These are phyloP conservation scores for Azorinus chamasolen DNA, from an alignment of 2,888 invertebrate species.

Conservation along the genomic window DNA sequence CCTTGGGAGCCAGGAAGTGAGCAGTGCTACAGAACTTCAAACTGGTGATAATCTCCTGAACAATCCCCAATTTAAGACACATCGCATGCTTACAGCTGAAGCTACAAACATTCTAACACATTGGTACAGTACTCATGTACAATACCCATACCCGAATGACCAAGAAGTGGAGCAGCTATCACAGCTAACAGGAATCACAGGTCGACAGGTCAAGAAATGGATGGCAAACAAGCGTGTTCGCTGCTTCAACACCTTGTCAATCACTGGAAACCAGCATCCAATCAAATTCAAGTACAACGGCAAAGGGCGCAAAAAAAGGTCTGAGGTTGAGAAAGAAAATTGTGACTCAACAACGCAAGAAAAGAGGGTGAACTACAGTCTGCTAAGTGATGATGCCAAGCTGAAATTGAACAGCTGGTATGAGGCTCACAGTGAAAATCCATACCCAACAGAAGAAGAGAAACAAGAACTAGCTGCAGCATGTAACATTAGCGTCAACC, in stretches of 20 bases:
- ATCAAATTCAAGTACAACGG: constrained; percentile 76
- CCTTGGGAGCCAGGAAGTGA: background rate
- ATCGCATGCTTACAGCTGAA: constrained; percentile 61
- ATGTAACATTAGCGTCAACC: constrained; percentile 70
- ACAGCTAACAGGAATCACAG: constrained; percentile 68
- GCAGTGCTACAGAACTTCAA: constrained; percentile 1
- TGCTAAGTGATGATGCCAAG: constrained; percentile 64
- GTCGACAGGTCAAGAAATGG: constrained; percentile 82
- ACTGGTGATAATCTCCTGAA: constrained; percentile 4
- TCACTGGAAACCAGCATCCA: constrained; percentile 81
- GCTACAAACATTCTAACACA: constrained; percentile 66
- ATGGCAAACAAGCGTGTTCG: constrained; percentile 83
- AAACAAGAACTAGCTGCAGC: constrained; percentile 71
- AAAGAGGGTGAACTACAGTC: constrained; percentile 63
- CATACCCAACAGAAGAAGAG: constrained; percentile 77
- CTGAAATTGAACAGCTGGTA: constrained; percentile 75
- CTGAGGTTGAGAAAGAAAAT: constrained; percentile 22
- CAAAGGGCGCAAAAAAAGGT: constrained; percentile 46
- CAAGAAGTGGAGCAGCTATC: constrained; percentile 72
- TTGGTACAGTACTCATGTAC: constrained; percentile 78
- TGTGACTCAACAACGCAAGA: constrained; percentile 45
- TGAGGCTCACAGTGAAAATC: constrained; percentile 68
- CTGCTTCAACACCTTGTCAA: constrained; percentile 82
- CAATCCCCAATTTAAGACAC: constrained; percentile 39
- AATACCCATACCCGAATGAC: constrained; percentile 81